Base-by-base conservation (phyloP, 2,888 invertebrate genomes). In the Blera fallax region DNA sequence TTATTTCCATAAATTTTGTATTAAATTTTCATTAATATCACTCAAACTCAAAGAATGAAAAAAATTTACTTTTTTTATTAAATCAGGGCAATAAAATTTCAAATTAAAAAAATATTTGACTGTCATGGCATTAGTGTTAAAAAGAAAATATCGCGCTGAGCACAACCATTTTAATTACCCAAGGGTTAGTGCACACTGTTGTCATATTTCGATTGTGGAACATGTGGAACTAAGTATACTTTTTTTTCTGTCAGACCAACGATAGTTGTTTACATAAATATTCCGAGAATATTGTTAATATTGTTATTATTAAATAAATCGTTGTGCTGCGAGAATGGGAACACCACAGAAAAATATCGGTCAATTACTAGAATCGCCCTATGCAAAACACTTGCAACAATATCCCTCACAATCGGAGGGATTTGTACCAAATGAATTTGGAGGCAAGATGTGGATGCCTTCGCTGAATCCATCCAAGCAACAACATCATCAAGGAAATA, bases 391-490 rank as follows among this genome's bases (percentile, higher is more conserved):
- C 18, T 27, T 88, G 18, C 56, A 81, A 0, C 88, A 89, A 43
- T 92, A 91, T 87, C 91, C 91, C 0, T 91, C 91, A n/a, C 91
- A 91, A 54, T 88, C 89, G 0, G 87, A 88, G 2, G 90, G 89
- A 18, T 91, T 89, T 78, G 88, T 90, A 72, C 88, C 90, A 0
- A 88, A 90, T 37, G 90, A 91, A 50, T 81, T 89, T 52, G 91
- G 90, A 27, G 74, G 56, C 70, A 83, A 69, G 50, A 10, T 11
- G 7, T 18, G 11, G 14, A 1, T 7, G 7, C 64, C 73, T 0
- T 65, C 87, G 8, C 81, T 87, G 7, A 87, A 87, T 29, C 87
- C 87, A 24, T 56, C 80, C n/a, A 87, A 87, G 73, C 64, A 84
- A 21, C 45, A 69, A 29, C 8, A 69, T 40, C 73, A 82, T 34